phyloP scores from a whole-genome alignment of 92 coral and sea anemone genomes.

The Hydrozoanthus gracilis region DNA sequence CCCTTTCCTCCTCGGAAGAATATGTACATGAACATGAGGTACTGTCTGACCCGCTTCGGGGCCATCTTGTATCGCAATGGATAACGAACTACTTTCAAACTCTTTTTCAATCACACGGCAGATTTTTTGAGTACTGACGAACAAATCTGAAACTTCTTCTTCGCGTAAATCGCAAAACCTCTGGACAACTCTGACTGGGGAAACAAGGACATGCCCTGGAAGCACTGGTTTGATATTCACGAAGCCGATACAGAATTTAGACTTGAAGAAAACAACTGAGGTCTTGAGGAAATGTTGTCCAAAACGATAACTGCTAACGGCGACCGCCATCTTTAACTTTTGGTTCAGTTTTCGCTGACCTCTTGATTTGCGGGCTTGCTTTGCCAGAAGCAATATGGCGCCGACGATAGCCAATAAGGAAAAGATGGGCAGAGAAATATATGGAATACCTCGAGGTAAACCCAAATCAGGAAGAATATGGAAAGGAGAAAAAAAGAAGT shows the following conservation, averaged over 20 bases:
- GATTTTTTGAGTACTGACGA: conserved; percentile 84
- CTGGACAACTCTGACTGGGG: conserved; percentile 89
- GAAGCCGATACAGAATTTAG: conserved; percentile 85
- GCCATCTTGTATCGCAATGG: conserved; percentile 96
- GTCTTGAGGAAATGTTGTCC: conserved; percentile 82
- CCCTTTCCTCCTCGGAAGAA: conserved; percentile 89
- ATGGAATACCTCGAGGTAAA: conserved; percentile 83
- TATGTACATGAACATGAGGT: conserved; percentile 94
- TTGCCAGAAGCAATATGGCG: conserved; percentile 32
- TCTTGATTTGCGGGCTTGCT: too few species aligned
- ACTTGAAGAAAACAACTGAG: conserved; percentile 88
- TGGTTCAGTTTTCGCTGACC: conserved; percentile 38
- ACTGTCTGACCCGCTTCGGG: conserved; percentile 98
- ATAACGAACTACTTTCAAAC: conserved; percentile 80
- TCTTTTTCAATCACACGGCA: conserved; percentile 82
- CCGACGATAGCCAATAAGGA: neutral
- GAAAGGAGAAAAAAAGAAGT: conserved; percentile 96
- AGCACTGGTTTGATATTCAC: conserved; percentile 95
- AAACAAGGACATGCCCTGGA: conserved; percentile 96
- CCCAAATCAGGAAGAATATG: conserved; percentile 98
- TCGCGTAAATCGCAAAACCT: conserved; percentile 88
- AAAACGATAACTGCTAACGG: conserved; percentile 58
- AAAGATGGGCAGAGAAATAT: conserved; percentile 7
- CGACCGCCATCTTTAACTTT: conserved; percentile 86
- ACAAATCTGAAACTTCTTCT: conserved; percentile 93